A percentile compares a stretch with the other conserved stretches of the same genome.
phyloP scores from a whole-genome alignment of 2,888 invertebrate genomes.

The Prenolepis imparis region DNA sequence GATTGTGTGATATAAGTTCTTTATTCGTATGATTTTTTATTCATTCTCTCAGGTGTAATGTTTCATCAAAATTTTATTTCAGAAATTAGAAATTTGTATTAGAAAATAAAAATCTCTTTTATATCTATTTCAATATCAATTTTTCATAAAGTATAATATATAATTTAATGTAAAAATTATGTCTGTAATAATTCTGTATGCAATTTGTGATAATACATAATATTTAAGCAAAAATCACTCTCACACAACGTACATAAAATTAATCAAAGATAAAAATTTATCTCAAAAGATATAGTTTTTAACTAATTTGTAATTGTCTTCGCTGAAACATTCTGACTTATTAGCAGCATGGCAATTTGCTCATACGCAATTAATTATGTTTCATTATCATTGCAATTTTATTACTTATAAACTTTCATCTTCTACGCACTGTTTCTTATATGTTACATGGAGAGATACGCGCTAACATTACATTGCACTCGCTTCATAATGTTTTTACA shows the following conservation, averaged over 20 bases:
- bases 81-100: not conserved
- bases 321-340: not conserved
- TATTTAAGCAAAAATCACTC: conserved; percentile 3
- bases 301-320: not conserved
- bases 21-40: not conserved
- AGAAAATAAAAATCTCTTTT: not conserved
- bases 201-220: not conserved
- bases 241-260: not conserved
- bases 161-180: conserved; percentile 1
- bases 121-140: not conserved
- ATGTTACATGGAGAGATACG: not conserved
- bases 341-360: not conserved
- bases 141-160: not conserved
- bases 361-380: conserved; percentile 11
- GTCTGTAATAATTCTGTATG: not conserved
- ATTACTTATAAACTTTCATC: conserved; percentile 1
- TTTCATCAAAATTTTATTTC: not conserved
- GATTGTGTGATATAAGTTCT: not conserved
- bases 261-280: conserved; percentile 20
- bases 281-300: conserved; percentile 6
- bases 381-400: not conserved
- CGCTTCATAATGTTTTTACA: not conserved
- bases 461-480: not conserved
- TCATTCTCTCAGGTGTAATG: not conserved
- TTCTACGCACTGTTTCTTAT: not conserved